Conservation (phyloP, 2,113 vertebrate genomes). For the Lasiurus borealis region DNA sequence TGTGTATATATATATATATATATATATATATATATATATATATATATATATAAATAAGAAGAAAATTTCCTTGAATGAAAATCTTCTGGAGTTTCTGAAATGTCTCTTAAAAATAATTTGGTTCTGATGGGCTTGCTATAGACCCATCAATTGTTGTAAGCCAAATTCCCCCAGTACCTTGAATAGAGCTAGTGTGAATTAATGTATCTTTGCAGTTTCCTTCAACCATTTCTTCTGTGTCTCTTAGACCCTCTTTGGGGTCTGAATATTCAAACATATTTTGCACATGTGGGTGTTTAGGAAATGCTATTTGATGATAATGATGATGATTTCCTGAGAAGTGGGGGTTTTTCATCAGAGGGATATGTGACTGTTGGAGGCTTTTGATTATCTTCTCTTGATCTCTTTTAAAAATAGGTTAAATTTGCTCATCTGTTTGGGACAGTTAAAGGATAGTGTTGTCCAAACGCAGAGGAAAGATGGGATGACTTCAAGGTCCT, state of each 20-base stretch:
- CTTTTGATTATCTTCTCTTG: conserved; percentile 72
- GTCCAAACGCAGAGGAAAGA: conserved; percentile 59
- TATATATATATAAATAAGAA: no score
- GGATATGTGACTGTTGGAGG: conserved; percentile 44
- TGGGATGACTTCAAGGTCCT: conserved; percentile 48
- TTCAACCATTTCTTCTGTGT: neutral
- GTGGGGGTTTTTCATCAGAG: conserved; percentile 72
- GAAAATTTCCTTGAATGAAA: conserved; percentile 73
- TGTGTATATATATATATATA: no score
- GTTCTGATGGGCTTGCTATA: conserved; percentile 55
- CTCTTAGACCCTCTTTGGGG: neutral
- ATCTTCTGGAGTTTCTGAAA: conserved; percentile 74
- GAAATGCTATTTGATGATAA: conserved; percentile 79
- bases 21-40: no score
- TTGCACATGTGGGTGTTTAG: conserved; percentile 74
- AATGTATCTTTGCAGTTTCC: neutral
- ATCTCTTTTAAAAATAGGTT: conserved; percentile 76
- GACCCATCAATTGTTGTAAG: neutral
- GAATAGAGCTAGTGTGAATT: fast-evolving
- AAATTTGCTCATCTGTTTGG: conserved; percentile 61
- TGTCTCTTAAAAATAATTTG: conserved; percentile 76
- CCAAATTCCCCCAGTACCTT: fast-evolving
- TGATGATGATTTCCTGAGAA: conserved; percentile 76
- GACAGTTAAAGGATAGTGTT: conserved; percentile 24
- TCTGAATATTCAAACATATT: conserved; percentile 56